Conservation (phyloP, 2,888 invertebrate species). For the Hydropsyche betteni region DNA sequence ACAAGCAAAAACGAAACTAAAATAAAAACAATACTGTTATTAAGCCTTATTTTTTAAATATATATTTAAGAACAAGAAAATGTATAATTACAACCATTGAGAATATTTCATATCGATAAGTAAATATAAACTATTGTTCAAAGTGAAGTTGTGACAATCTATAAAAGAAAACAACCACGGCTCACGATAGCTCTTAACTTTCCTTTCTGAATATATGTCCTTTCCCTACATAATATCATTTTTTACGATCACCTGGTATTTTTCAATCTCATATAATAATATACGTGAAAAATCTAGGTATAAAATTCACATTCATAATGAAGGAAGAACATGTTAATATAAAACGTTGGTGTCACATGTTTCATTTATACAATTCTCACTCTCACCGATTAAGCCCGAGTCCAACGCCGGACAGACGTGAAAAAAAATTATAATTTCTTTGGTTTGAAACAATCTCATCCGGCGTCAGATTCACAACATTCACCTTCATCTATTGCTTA, state of each 20-base stretch:
- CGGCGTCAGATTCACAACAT: constrained; percentile 25
- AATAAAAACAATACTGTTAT: constrained; percentile 51
- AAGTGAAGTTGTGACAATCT: constrained; percentile 65
- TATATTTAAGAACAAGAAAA: constrained; percentile 69
- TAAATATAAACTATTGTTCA: constrained; percentile 68
- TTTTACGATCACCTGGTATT: constrained; percentile 37
- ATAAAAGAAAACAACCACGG: constrained; percentile 50
- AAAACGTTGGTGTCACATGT: constrained; percentile 51
- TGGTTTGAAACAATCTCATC: background rate
- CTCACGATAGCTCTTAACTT: constrained; percentile 33
- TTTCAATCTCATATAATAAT: constrained; percentile 44
- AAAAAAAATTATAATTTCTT: constrained; percentile 16
- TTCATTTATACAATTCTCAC: constrained; percentile 36
- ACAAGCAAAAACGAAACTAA: constrained; percentile 48
- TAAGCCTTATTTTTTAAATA: constrained; percentile 55
- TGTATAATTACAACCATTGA: constrained; percentile 70
- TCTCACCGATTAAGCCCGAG: constrained; percentile 22
- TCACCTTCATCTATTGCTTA: constrained; percentile 39
- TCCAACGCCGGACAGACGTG: constrained; percentile 22
- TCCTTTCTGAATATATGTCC: constrained; percentile 16
- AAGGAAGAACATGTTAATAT: constrained; percentile 51
- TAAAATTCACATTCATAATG: constrained; percentile 52
- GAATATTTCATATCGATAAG: constrained; percentile 69
- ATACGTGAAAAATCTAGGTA: constrained; percentile 52
- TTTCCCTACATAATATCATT: constrained; percentile 31